Percentiles rank a stretch among this genome's conserved stretches.
Evolutionary conservation across 2,113 vertebrate species (phyloP).

Genomic region (Poeciliopsis occidentalis): DNA sequence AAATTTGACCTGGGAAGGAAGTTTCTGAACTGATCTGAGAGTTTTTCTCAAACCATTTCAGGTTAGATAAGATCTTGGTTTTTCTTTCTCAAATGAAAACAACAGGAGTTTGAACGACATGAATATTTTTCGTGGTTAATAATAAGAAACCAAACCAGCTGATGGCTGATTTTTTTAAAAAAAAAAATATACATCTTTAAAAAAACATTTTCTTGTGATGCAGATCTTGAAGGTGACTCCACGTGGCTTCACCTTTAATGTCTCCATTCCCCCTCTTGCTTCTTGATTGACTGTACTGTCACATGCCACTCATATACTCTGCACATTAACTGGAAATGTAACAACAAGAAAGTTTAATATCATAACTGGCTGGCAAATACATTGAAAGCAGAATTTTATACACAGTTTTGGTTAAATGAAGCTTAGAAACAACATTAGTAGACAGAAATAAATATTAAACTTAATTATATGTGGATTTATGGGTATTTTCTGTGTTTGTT

Average conservation of each 20-base stretch:
- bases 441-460: too few species aligned
- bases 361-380: background rate
- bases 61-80: background rate
- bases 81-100: background rate
- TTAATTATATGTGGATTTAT: background rate
- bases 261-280: background rate
- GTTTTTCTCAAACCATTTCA: background rate
- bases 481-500: background rate
- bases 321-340: background rate
- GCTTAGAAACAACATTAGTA: too few species aligned
- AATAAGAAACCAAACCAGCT: background rate
- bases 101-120: background rate
- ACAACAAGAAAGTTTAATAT: background rate
- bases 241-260: background rate
- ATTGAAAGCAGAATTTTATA: background rate
- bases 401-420: background rate
- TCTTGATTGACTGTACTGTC: too few species aligned
- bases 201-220: background rate
- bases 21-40: background rate
- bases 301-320: background rate
- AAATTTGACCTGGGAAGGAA: too few species aligned
- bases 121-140: background rate
- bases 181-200: too few species aligned
- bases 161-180: background rate
- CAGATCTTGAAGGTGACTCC: background rate